These are phyloP conservation scores for Macaria notata DNA, from an alignment of 2,888 invertebrate genomes.

Conservation along the genomic window DNA sequence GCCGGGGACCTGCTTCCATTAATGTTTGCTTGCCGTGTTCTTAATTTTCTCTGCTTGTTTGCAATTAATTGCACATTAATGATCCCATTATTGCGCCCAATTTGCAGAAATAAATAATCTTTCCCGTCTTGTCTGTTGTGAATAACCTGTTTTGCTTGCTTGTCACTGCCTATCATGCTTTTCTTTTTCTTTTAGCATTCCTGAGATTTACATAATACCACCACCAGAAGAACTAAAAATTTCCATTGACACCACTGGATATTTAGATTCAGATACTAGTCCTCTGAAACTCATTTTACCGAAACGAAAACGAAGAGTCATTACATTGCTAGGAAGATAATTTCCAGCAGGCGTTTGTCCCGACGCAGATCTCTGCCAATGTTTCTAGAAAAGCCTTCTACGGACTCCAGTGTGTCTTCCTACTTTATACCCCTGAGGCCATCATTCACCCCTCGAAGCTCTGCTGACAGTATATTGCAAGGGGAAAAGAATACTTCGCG, in stretches of 20 bases:
- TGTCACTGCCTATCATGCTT: no score
- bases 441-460: slow-evolving; percentile 29
- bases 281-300: slow-evolving; percentile 38
- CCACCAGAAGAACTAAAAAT: slow-evolving; percentile 41
- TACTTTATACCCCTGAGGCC: slow-evolving; percentile 34
- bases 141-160: no score
- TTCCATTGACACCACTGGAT: slow-evolving; percentile 63
- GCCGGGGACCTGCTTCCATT: slow-evolving; percentile 71
- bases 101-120: no score
- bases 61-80: no score
- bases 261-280: slow-evolving; percentile 64
- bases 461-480: slow-evolving; percentile 20
- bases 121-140: no score
- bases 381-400: slow-evolving; percentile 44
- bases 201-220: slow-evolving; percentile 34
- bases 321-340: slow-evolving; percentile 25
- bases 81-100: no score
- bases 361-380: slow-evolving; percentile 39
- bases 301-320: slow-evolving; percentile 47
- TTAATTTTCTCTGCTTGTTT: no score
- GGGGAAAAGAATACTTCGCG: no score
- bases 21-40: slow-evolving; percentile 28
- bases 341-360: slow-evolving; percentile 34
- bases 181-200: slow-evolving; percentile 46
- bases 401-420: slow-evolving; percentile 52